These are phyloP conservation scores for Smithornis capensis DNA, from an alignment of 2,113 vertebrate species.

Conservation along the genomic window DNA sequence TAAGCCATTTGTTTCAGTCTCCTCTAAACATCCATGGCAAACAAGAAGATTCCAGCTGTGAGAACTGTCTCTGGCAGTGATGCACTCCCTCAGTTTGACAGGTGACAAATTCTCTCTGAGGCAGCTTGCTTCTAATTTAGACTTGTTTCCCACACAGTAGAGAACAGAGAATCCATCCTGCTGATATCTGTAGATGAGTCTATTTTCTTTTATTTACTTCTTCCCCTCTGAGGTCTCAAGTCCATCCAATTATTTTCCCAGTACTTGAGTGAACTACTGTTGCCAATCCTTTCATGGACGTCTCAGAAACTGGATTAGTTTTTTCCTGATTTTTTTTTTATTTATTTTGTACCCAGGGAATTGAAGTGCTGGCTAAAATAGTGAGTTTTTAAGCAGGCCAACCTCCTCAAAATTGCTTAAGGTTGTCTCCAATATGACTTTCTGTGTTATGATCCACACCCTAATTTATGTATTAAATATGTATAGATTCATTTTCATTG, in stretches of 20 bases:
- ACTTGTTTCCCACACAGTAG: not conserved
- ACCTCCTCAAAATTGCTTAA: not conserved
- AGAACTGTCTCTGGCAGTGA: not conserved
- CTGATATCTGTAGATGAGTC: not conserved
- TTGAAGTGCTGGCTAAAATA: not conserved
- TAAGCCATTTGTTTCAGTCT: not conserved
- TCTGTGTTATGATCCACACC: not conserved
- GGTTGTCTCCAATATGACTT: not conserved
- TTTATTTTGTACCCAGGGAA: not conserved
- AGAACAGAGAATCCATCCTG: not conserved
- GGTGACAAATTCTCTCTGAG: not conserved
- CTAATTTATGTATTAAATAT: not conserved
- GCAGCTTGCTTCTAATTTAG: not conserved
- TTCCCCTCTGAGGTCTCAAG: not conserved
- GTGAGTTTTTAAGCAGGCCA: not conserved
- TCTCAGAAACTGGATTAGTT: not conserved
- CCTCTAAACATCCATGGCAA: not conserved
- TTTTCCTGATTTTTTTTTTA: not conserved
- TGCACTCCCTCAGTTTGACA: not conserved
- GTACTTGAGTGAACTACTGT: not conserved
- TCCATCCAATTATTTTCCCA: not conserved
- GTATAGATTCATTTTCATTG: not conserved
- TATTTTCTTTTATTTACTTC: not conserved
- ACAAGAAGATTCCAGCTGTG: not conserved
- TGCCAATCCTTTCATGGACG: not conserved